phyloP scores from a whole-genome alignment of 2,797 vertebrate genomes.

The Alca torda region DNA sequence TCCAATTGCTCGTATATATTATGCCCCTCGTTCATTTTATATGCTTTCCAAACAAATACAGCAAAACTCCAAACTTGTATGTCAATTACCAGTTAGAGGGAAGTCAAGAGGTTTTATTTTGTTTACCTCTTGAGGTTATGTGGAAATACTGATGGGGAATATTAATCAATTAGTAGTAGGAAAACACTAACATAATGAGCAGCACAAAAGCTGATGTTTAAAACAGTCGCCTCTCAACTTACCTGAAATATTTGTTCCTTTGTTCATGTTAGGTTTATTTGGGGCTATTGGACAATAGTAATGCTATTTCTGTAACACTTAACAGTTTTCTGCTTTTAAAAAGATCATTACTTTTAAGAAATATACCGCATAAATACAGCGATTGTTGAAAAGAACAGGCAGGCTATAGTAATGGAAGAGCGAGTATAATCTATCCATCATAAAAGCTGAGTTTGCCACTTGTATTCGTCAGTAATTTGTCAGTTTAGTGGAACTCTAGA shows the following conservation, averaged over 20 bases:
- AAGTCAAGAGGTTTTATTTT: not conserved
- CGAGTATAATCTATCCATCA: not conserved
- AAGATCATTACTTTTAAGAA: not conserved
- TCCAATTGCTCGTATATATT: not conserved
- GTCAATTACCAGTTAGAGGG: not conserved
- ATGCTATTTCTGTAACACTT: not conserved
- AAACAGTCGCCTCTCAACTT: not conserved
- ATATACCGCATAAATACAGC: not conserved
- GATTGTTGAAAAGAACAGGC: not conserved
- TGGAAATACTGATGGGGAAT: not conserved
- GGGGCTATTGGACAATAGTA: not conserved
- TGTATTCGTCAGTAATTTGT: fast-evolving
- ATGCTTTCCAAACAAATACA: not conserved
- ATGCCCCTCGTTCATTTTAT: not conserved
- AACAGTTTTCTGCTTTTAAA: not conserved
- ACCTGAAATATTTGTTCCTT: not conserved
- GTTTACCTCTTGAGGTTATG: not conserved
- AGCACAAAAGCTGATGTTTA: not conserved
- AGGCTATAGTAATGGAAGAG: not conserved
- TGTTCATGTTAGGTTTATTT: not conserved
- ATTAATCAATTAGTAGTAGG: not conserved
- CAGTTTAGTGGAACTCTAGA: not conserved
- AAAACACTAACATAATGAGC: not conserved
- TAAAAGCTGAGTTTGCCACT: not conserved
- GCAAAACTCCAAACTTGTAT: not conserved